Evolutionary conservation across 2,113 vertebrate species (phyloP).

Genomic region (Speoplatyrhinus poulsoni): DNA sequence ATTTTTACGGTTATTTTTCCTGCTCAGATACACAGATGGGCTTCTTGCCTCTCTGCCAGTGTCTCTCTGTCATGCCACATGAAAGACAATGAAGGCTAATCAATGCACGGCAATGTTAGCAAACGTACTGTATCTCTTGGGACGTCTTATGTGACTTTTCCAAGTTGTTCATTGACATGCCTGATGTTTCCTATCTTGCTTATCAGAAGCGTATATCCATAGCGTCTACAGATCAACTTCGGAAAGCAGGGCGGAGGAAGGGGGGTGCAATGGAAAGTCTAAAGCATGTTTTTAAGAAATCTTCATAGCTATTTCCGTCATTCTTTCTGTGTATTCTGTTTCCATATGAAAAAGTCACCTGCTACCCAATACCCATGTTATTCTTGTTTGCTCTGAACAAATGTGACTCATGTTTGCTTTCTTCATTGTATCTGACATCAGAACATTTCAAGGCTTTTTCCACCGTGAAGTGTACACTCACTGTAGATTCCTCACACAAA

Average conservation of each 20-base stretch:
- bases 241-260: too few species aligned
- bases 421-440: too few species aligned
- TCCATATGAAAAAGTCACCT: too few species aligned
- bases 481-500: not conserved
- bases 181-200: slow-evolving; percentile 44
- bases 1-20: slow-evolving; percentile 54
- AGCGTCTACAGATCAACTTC: slow-evolving; percentile 38
- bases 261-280: slow-evolving; percentile 44
- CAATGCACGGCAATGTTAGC: slow-evolving; percentile 20
- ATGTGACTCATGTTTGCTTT: too few species aligned
- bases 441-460: not conserved
- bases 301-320: slow-evolving; percentile 27
- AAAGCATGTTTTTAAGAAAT: slow-evolving; percentile 36
- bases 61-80: slow-evolving; percentile 29
- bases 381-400: too few species aligned
- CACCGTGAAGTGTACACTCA: not conserved
- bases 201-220: slow-evolving; percentile 44
- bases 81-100: slow-evolving; percentile 20
- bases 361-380: too few species aligned
- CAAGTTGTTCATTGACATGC: slow-evolving; percentile 44
- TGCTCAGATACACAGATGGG: slow-evolving; percentile 51
- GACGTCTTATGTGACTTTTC: slow-evolving; percentile 43
- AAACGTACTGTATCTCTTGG: slow-evolving; percentile 21
- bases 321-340: not conserved
- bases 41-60: slow-evolving; percentile 34